Conservation (phyloP, 2,888 invertebrate genomes). For the Leptinotarsa haldemani region DNA sequence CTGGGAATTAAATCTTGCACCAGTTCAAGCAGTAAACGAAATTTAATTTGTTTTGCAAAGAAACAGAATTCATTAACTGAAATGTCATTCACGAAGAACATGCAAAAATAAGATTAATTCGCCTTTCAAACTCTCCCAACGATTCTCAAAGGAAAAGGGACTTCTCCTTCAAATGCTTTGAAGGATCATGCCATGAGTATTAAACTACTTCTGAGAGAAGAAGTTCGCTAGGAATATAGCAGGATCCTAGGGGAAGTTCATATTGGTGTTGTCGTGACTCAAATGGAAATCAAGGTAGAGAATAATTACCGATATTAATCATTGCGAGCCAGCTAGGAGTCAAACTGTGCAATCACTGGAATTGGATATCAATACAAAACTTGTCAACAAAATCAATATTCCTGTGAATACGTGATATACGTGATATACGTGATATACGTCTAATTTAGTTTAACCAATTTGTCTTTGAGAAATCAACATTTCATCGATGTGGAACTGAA, state of each 20-base stretch:
- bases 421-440: too few species aligned
- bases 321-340: too few species aligned
- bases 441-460: too few species aligned
- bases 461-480: too few species aligned
- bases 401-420: too few species aligned
- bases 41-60: background rate
- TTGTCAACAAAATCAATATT: too few species aligned
- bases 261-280: background rate
- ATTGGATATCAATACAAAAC: too few species aligned
- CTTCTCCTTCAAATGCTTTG: background rate
- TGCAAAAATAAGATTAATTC: background rate
- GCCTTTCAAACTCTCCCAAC: background rate
- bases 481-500: too few species aligned
- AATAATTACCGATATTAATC: too few species aligned
- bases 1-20: background rate
- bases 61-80: background rate
- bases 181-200: background rate
- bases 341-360: too few species aligned
- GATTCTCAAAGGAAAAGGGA: background rate
- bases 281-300: too few species aligned
- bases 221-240: background rate
- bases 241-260: background rate
- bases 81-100: slow-evolving; percentile 6
- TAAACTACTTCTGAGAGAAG: background rate
- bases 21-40: background rate